Percentiles rank a stretch among this genome's conserved stretches.
These are phyloP conservation scores for Paralichthys olivaceus DNA, from an alignment of 2,113 vertebrate genomes.

Conservation along the genomic window DNA sequence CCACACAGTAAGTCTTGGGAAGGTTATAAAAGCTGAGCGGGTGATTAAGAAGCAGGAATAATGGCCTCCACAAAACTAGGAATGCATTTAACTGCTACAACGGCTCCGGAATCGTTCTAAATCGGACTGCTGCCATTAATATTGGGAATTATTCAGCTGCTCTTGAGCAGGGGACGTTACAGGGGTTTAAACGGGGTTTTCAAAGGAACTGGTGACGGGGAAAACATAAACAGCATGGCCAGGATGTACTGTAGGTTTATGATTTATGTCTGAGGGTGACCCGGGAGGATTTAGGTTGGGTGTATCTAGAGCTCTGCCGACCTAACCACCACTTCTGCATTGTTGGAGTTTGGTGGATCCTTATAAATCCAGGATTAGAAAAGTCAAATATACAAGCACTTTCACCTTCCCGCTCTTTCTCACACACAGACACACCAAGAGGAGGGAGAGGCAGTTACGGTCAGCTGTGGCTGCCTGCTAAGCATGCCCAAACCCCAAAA, in stretches of 20 bases:
- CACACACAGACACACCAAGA: constrained; percentile 50
- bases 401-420: constrained; percentile 59
- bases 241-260: constrained; percentile 55
- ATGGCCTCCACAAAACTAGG: constrained; percentile 84
- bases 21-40: constrained; percentile 83
- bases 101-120: constrained; percentile 67
- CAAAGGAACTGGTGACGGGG: constrained; percentile 44
- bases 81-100: constrained; percentile 81
- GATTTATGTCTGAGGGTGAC: constrained; percentile 71
- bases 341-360: constrained; percentile 70
- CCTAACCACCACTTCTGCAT: constrained; percentile 70
- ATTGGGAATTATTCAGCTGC: constrained; percentile 67
- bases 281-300: constrained; percentile 53
- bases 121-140: constrained; percentile 69
- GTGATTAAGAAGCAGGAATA: constrained; percentile 86
- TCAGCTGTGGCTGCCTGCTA: constrained; percentile 58
- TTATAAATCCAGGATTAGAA: constrained; percentile 80
- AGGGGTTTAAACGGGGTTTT: constrained; percentile 31
- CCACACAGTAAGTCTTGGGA: constrained; percentile 77
- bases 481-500: constrained; percentile 71
- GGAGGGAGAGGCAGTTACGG: constrained; percentile 34
- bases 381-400: constrained; percentile 78
- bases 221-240: constrained; percentile 53
- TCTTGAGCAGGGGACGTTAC: constrained; percentile 42
- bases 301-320: constrained; percentile 59